Percentiles rank a stretch among this genome's conserved stretches.
Conservation (phyloP, 2,888 invertebrate genomes). For the Serrognathus titanus region DNA sequence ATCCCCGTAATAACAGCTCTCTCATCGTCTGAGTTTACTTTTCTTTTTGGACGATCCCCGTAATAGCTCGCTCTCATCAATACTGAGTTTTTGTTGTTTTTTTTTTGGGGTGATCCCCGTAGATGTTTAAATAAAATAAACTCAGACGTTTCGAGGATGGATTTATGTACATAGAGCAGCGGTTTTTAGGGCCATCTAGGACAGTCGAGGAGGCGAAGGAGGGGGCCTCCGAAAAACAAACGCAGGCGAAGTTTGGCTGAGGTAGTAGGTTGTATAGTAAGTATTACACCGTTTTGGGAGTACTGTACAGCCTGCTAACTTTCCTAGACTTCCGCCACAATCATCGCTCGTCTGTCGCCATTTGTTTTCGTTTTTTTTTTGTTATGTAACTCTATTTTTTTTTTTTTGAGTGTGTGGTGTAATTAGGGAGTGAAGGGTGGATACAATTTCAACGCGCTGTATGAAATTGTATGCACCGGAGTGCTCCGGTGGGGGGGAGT, state of each 20-base stretch:
- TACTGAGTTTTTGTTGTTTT: no score
- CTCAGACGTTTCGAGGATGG: no score
- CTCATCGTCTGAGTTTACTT: no score
- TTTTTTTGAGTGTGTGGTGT: not conserved
- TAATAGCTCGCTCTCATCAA: no score
- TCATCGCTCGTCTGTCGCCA: slow-evolving; percentile 22
- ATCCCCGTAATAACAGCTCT: no score
- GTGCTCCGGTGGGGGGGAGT: no score
- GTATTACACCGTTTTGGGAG: slow-evolving; percentile 80
- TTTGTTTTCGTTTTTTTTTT: not conserved
- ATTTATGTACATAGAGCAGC: no score
- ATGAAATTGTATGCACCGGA: not conserved
- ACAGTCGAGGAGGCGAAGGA: slow-evolving; percentile 2
- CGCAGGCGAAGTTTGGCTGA: slow-evolving; percentile 69
- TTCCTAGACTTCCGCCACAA: slow-evolving; percentile 64
- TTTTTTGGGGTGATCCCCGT: no score
- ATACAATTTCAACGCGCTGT: no score
- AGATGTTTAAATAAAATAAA: no score
- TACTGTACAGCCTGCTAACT: slow-evolving; percentile 98
- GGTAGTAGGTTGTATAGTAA: slow-evolving; percentile 99
- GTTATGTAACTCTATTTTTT: not conserved
- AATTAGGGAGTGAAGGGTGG: no score
- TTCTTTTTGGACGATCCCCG: no score
- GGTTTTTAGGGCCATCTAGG: not conserved
- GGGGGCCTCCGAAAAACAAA: slow-evolving; percentile 20